Evolutionary conservation across 2,888 invertebrate genomes (phyloP), one percentile per base, ranked within the genome.

Genomic region (Drosophila fulvimacula): DNA sequence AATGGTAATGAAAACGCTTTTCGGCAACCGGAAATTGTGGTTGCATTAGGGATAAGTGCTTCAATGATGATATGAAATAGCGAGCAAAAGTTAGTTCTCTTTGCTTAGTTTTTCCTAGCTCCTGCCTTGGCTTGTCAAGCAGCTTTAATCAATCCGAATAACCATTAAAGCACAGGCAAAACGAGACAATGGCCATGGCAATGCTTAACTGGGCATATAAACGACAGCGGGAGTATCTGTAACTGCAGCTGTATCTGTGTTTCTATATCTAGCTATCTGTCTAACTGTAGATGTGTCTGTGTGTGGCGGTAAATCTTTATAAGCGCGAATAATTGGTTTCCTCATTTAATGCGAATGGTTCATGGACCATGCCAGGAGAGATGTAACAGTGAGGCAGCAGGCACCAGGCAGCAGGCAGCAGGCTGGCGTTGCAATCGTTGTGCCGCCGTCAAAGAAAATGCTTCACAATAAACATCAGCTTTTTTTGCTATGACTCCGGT

Each of bases 301-400:
- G 64, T 75, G 61, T 79, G 85, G 73, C 86, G 83, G 89, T 89
- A 84, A 83, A 90, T 87, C 87, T 86, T 80, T 89, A 84, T 90
- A 90, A 90, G 89, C 85, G 86, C 91, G 89, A 91, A 91, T 91
- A 91, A 91, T 91, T 91, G 91, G 91, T 91, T 91, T 91, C 90
- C 91, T 91, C 90, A 89, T 90, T 90, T 90, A 89, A 90, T 90
- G 85, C 84, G 88, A 91, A 89, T 88, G 86, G 85, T 67, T 86
- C 46, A 48, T 30, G 46, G 82, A 63, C 60, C 81, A 68, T 55
- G 36, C 56, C 62, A 71, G 7, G n/a, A 27, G 52, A 13, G 15
- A 55, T 48, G 48, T 32, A 38, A 30, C 27, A 19, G 27, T 38
- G 36, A 30, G 56, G 27, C 81, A 56, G 63, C 61, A 59, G 62